Base-by-base conservation (phyloP, 2,888 invertebrate species). In the Candidula unifasciata region DNA sequence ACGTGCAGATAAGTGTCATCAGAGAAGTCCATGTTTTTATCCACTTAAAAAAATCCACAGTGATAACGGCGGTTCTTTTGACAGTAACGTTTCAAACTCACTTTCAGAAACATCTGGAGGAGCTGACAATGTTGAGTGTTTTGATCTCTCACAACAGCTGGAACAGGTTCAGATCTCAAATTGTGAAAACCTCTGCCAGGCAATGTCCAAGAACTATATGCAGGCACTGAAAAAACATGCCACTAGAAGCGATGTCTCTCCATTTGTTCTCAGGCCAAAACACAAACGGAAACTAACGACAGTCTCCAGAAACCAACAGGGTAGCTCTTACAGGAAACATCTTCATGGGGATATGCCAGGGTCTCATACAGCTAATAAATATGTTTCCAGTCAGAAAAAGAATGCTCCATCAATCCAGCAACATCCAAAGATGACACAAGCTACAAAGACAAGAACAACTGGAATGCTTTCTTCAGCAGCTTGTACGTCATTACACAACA, bases 131-230 rank as follows among this genome's bases (percentile, higher is more conserved):
- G 16, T 18, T 10, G 73, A 74, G n/a, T 52, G 27, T 27, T n/a
- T 74, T 3, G 73, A 74, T 13, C 73, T 78, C n/a, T 78, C 78
- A 5, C 64, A 64, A 24, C 30, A 30, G n/a, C 37, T 78, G 64
- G 78, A 78, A 18, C 64, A 78, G 27, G 57, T 78, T 66, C 60
- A 78, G 60, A 78, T 78, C 30, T 78, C 77, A 8, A 16, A 33
- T 27, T 78, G 66, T n/a, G 66, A 64, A 37, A 21, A 60, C 60
- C 44, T 16, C n/a, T 10, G 27, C 27, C 13, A 8, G 13, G 16
- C 52, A 2, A 3, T 27, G 6, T 74, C 73, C 24, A 10, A 27
- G n/a, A 10, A 13, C 27, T 52, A 44, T n/a, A n/a, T 3, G 27
- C n/a, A 74, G n/a, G 10, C 52, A 52, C 27, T 27, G 6, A 74